Base-by-base conservation (phyloP, 2,888 invertebrate species). In the Coecobrya sp. region DNA sequence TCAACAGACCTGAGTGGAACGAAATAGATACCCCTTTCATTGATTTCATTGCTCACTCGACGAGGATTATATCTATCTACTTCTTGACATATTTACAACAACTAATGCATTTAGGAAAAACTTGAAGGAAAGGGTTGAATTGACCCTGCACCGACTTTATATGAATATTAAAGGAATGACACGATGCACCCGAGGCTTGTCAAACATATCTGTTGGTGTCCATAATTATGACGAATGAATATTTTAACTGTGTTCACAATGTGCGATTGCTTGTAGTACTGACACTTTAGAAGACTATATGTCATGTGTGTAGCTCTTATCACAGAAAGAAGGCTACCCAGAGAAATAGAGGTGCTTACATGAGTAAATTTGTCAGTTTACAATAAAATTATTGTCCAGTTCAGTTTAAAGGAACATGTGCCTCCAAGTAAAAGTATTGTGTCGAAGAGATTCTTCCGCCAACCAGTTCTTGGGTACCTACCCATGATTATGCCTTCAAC, bases 31-130 rank as follows among this genome's bases (percentile, higher is more conserved):
- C 62, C 62, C 62, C 25, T 62, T 62, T 62, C 13, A 2, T 59
- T 19, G 22, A 5, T 62, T 25, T 36, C n/a, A n/a, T n/a, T 30
- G 68, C 1, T 68, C 36, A 36, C 27, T 10, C 16, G 11, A 68
- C 36, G 68, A 27, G n/a, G n/a, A 30, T 68, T 13, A 68, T 30
- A 68, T 36, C n/a, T n/a, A n/a, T 68, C 27, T 68, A 68, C 30
- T 68, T 68, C 10, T 0, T 68, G 68, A 68, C 68, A 68, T 68
- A 36, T 68, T 68, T 68, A 68, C 36, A 16, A 68, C 68, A 68
- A 68, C 68, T 36, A 68, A 10, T n/a, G 30, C 30, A 68, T 68
- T 30, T 65, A 65, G 65, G 36, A 68, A 16, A 16, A 25, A n/a
- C 27, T 68, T 0, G 30, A 36, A 36, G n/a, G 36, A 68, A 68